Evolutionary conservation across 2,113 vertebrate species (phyloP).

Genomic region (Lycocorax pyrrhopterus): DNA sequence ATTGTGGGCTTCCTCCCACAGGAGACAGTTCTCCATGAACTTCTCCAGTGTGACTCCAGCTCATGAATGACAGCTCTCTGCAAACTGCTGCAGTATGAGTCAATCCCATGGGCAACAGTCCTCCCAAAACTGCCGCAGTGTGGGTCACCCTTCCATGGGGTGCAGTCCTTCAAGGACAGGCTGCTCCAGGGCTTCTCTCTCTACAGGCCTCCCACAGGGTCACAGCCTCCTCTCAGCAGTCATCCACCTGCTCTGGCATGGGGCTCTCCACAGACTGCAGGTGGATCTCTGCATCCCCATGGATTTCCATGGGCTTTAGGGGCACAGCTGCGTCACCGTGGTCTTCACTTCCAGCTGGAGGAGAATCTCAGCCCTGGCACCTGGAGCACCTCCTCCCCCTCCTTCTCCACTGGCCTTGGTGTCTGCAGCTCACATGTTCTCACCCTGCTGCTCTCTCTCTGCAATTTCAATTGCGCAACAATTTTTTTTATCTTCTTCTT

Average conservation of each 20-base stretch:
- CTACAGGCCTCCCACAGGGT: background rate
- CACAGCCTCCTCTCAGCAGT: no score
- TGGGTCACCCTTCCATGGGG: background rate
- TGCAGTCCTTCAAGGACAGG: background rate
- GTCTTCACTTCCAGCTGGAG: no score
- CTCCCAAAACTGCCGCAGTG: background rate
- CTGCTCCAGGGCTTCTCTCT: background rate
- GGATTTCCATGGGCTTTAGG: background rate
- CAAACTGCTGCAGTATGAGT: background rate
- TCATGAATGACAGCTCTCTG: background rate
- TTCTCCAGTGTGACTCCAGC: background rate
- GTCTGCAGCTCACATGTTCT: background rate
- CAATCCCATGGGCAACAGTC: background rate
- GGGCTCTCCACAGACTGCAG: background rate
- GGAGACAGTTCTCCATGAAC: background rate
- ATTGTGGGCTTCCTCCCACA: rapidly evolving
- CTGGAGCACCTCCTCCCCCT: background rate
- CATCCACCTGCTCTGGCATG: no score
- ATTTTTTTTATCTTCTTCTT: background rate
- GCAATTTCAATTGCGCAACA: rapidly evolving
- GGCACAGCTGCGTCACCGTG: background rate
- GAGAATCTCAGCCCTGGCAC: background rate
- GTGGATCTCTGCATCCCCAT: rapidly evolving
- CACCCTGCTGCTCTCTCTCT: background rate
- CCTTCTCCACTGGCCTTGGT: no score